Conservation (phyloP, 1,140 invertebrate genomes). For the Aricia agestis region DNA sequence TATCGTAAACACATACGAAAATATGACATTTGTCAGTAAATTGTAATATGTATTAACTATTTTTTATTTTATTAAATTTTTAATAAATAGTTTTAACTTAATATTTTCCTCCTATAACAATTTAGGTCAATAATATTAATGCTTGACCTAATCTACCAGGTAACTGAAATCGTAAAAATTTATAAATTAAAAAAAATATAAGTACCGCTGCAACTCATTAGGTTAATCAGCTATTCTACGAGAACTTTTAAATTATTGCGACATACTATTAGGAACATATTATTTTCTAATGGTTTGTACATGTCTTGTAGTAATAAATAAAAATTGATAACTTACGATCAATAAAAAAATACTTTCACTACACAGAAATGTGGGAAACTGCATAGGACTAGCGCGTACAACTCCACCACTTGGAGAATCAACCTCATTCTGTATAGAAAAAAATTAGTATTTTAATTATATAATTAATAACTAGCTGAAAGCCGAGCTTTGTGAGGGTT, state of each 20-base stretch:
- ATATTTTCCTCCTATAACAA: too few species aligned
- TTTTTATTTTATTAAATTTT: too few species aligned
- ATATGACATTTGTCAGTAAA: too few species aligned
- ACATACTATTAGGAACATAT: conserved; percentile 1
- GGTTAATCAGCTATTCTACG: background rate
- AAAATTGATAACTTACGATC: conserved; percentile 3
- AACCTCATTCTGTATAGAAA: too few species aligned
- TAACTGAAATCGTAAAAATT: background rate
- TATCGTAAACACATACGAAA: too few species aligned
- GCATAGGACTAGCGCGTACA: background rate
- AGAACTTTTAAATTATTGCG: background rate
- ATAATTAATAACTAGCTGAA: too few species aligned
- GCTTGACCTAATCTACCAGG: too few species aligned
- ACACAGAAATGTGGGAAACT: background rate
- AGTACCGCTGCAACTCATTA: background rate
- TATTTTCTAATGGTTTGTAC: conserved; percentile 3
- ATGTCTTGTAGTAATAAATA: conserved; percentile 3
- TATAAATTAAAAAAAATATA: background rate
- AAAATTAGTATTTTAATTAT: too few species aligned
- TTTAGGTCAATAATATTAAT: too few species aligned
- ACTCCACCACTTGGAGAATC: background rate
- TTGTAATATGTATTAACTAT: too few species aligned
- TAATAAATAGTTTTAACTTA: too few species aligned
- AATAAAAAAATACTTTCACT: background rate
- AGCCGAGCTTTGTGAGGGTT: too few species aligned